Conservation (phyloP, 1,140 invertebrate species). For the Hycleus cichorii region DNA sequence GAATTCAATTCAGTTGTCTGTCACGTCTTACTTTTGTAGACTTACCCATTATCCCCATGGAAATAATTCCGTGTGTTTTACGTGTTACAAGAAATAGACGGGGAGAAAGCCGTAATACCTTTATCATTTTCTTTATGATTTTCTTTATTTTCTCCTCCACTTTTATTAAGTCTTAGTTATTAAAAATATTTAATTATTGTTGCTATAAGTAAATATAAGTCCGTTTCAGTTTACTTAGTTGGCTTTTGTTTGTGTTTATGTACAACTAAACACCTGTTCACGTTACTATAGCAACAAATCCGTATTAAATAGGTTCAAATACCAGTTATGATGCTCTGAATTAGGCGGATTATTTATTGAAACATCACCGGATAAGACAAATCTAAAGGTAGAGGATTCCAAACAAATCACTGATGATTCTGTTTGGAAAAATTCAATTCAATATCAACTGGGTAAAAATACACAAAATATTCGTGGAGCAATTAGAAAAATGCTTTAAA, state of each 20-base stretch:
- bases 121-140: background rate
- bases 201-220: background rate
- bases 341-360: slow-evolving; percentile 8
- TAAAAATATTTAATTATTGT: background rate
- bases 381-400: no score
- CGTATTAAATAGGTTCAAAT: slow-evolving; percentile 6
- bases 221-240: background rate
- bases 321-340: slow-evolving; percentile 1
- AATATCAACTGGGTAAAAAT: no score
- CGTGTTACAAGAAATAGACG: slow-evolving; percentile 8
- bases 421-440: no score
- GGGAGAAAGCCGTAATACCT: no score
- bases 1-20: slow-evolving; percentile 14
- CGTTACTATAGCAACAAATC: slow-evolving; percentile 4
- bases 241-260: slow-evolving; percentile 13
- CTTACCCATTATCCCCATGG: slow-evolving; percentile 8
- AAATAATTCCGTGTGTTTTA: slow-evolving; percentile 13
- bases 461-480: no score
- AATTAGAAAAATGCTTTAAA: no score
- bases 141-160: slow-evolving; percentile 7
- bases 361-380: background rate
- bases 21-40: slow-evolving; percentile 14
- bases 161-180: slow-evolving; percentile 10
- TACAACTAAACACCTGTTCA: slow-evolving; percentile 11
- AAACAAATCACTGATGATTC: no score